Conservation (phyloP, 2,797 vertebrate species). For the Oreochromis grahami region DNA sequence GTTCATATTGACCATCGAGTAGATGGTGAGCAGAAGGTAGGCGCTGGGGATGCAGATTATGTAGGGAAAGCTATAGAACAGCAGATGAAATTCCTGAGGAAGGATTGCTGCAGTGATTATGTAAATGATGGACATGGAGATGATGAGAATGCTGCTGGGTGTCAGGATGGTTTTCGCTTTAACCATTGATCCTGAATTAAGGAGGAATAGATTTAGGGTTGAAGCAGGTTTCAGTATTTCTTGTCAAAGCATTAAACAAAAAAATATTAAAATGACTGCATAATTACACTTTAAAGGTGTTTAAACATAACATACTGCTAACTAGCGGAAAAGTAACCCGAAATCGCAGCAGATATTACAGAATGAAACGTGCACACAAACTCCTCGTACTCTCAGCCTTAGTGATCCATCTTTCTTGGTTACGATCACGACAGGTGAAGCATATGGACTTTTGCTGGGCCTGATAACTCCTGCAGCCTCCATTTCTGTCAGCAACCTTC, state of each 20-base stretch:
- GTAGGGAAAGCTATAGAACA: slow-evolving; percentile 60
- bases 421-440: too few relatives aligned
- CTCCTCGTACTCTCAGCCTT: too few relatives aligned
- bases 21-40: slow-evolving; percentile 67
- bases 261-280: background rate
- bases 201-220: background rate
- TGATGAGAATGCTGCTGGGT: slow-evolving; percentile 64
- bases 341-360: too few relatives aligned
- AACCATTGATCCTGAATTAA: slow-evolving; percentile 53
- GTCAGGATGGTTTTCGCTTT: slow-evolving; percentile 54
- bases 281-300: background rate
- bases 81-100: slow-evolving; percentile 60
- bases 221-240: background rate
- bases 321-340: too few relatives aligned
- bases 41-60: slow-evolving; percentile 61
- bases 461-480: too few relatives aligned
- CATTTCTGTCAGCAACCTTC: too few relatives aligned
- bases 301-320: background rate
- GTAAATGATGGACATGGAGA: slow-evolving; percentile 43
- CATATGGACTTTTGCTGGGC: too few relatives aligned
- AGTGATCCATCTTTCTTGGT: too few relatives aligned
- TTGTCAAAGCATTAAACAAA: background rate
- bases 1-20: slow-evolving; percentile 73
- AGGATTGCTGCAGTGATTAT: slow-evolving; percentile 55
- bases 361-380: too few relatives aligned